phyloP scores from a whole-genome alignment of 1,140 invertebrate species.

The Dufourea novaeangliae region DNA sequence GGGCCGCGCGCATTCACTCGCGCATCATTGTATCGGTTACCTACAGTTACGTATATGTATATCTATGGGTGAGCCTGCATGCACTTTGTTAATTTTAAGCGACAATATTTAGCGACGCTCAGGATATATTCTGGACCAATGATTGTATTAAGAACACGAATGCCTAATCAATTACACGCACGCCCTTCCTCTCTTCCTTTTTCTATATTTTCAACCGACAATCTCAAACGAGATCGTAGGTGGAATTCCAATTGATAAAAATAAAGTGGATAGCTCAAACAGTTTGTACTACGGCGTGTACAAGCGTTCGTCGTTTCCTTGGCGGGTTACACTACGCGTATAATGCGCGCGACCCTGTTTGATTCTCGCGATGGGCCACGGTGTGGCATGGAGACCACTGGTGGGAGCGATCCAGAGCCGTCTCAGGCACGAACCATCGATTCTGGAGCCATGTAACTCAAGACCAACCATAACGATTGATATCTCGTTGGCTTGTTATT shows the following conservation, averaged over 20 bases:
- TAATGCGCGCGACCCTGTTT: slow-evolving; percentile 68
- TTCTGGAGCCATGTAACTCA: slow-evolving; percentile 13
- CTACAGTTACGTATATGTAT: background rate
- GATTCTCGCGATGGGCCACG: slow-evolving; percentile 63
- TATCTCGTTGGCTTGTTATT: background rate
- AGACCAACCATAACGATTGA: background rate
- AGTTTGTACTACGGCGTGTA: background rate
- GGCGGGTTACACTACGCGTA: slow-evolving; percentile 68
- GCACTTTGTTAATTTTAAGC: slow-evolving; percentile 22
- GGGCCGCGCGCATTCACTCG: background rate
- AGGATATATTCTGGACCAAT: background rate
- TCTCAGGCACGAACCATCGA: slow-evolving; percentile 57
- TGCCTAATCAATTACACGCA: background rate
- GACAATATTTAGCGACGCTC: background rate
- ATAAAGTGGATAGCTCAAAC: background rate
- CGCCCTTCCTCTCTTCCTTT: background rate
- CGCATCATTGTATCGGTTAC: background rate
- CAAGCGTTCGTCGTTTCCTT: slow-evolving; percentile 45
- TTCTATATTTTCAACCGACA: background rate
- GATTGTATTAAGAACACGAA: background rate
- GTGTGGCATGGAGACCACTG: slow-evolving; percentile 58
- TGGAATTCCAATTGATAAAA: background rate
- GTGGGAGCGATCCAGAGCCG: slow-evolving; percentile 57
- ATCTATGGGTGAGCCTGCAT: background rate
- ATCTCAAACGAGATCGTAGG: background rate